Conservation (phyloP, 2,113 vertebrate genomes). For the Bombycilla garrulus region DNA sequence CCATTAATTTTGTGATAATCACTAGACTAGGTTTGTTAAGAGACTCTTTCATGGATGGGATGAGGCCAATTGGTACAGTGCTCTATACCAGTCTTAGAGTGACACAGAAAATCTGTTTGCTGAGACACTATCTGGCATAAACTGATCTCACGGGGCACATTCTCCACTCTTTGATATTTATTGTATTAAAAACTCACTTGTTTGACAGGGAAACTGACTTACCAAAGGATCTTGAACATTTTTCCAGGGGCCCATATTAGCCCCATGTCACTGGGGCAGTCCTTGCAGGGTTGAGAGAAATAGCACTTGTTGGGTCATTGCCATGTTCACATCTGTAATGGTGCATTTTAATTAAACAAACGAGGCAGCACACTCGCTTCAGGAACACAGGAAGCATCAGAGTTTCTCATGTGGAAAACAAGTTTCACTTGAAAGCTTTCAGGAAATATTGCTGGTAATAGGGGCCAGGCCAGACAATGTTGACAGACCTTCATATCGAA, state of each 20-base stretch:
- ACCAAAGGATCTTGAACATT: not conserved
- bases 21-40: not conserved
- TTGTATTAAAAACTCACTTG: not conserved
- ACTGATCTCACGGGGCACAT: not conserved
- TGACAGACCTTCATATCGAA: not conserved
- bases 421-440: constrained; percentile 15
- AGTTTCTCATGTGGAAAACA: not conserved
- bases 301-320: not conserved
- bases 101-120: not conserved
- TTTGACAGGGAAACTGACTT: not conserved
- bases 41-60: not conserved
- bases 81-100: not conserved
- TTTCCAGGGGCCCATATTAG: not conserved
- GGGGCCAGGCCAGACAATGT: not conserved
- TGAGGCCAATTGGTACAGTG: not conserved
- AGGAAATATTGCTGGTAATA: not conserved
- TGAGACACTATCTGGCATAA: not conserved
- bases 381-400: not conserved
- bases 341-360: not conserved
- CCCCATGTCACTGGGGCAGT: not conserved
- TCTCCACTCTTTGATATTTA: not conserved
- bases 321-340: not conserved
- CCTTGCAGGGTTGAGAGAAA: not conserved
- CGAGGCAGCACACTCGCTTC: not conserved
- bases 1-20: not conserved